Evolutionary conservation across 1,140 invertebrate genomes (phyloP).

Genomic region (Chlorops oryzae): DNA sequence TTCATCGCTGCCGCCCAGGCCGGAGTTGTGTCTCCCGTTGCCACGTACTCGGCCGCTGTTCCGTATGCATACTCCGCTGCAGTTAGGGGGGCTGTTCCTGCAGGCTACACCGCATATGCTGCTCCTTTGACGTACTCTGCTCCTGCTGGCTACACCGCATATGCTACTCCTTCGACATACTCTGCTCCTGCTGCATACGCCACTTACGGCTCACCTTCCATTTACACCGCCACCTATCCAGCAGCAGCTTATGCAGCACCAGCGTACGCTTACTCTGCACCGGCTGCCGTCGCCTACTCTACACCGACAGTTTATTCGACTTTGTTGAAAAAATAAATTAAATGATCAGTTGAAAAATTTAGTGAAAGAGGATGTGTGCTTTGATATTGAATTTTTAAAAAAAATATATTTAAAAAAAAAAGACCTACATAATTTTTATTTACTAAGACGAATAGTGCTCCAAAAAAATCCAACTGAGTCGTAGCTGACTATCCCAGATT

Average conservation of each 20-base stretch:
- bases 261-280: too few species aligned
- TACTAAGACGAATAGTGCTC: too few species aligned
- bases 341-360: too few species aligned
- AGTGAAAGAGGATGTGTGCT: too few species aligned
- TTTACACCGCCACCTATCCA: neutral
- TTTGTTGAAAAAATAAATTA: conserved; percentile 6
- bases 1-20: conserved; percentile 8
- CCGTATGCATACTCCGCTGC: neutral
- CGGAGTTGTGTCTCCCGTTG: conserved; percentile 1
- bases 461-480: too few species aligned
- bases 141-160: neutral
- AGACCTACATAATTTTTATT: too few species aligned
- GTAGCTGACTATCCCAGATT: too few species aligned
- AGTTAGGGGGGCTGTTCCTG: neutral
- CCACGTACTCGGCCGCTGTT: conserved; percentile 6
- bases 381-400: too few species aligned
- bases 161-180: neutral
- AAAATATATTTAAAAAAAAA: too few species aligned
- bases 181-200: conserved; percentile 2
- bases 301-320: conserved; percentile 2
- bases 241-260: neutral
- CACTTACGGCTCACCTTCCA: neutral
- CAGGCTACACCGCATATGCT: neutral
- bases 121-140: neutral
- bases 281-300: neutral